These are phyloP conservation scores for Lepidochitona cinerea DNA, from an alignment of 2,888 invertebrate genomes.

Conservation along the genomic window DNA sequence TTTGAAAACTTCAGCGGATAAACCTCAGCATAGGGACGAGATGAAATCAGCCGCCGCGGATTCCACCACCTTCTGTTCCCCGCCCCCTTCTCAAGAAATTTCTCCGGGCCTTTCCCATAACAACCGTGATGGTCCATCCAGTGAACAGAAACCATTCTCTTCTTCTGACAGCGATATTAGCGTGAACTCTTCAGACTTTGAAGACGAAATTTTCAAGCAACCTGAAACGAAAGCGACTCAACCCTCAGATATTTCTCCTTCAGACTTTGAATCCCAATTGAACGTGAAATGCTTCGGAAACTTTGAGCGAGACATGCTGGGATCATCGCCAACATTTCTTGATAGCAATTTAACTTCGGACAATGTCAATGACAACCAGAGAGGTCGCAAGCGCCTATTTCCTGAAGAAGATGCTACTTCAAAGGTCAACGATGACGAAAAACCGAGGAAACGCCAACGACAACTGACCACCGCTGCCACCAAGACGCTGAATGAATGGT, in stretches of 20 bases:
- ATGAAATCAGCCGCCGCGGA: not conserved
- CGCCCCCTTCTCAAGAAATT: not conserved
- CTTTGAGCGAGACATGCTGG: not conserved
- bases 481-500: slow-evolving; percentile 48
- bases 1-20: not conserved
- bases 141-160: not conserved
- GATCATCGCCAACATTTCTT: not conserved
- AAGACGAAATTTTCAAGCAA: not conserved
- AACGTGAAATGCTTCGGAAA: not conserved
- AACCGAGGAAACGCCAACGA: not conserved
- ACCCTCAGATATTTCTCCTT: not conserved
- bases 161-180: not conserved
- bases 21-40: not conserved
- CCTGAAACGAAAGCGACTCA: not conserved
- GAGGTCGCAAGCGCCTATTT: not conserved
- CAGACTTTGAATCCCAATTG: not conserved
- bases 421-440: not conserved
- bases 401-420: not conserved
- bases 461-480: slow-evolving; percentile 36
- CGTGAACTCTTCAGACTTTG: slow-evolving; percentile 1
- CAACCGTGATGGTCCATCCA: not conserved
- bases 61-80: not conserved
- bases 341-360: not conserved
- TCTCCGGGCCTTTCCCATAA: not conserved
- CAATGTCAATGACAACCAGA: not conserved